Conservation (phyloP, 2,113 vertebrate species). For the Jaculus jaculus region DNA sequence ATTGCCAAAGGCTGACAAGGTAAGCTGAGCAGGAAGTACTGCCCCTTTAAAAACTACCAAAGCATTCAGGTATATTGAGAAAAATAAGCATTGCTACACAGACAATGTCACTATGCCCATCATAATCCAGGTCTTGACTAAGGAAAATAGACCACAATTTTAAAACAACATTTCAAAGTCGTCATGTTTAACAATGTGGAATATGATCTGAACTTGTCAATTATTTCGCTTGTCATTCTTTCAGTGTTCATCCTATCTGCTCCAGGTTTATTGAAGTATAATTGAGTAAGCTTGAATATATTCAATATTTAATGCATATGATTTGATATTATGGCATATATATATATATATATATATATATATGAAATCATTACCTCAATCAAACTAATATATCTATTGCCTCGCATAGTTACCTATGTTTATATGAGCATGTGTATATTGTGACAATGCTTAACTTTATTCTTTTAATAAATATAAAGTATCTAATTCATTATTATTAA, state of each 20-base stretch:
- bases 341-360: background rate
- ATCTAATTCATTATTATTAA: background rate
- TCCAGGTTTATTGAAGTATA: background rate
- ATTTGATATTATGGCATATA: background rate
- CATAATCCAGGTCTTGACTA: slow-evolving; percentile 23
- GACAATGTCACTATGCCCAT: background rate
- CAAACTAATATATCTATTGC: background rate
- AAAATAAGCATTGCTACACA: background rate
- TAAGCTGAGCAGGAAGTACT: background rate
- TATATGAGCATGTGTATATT: background rate
- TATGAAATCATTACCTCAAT: background rate
- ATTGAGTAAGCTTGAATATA: background rate
- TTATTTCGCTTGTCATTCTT: slow-evolving; percentile 1
- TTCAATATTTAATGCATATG: background rate
- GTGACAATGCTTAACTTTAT: background rate
- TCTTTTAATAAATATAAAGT: background rate
- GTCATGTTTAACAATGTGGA: background rate
- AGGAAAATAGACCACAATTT: slow-evolving; percentile 24
- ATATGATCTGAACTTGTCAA: background rate
- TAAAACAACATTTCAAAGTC: background rate
- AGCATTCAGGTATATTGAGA: background rate
- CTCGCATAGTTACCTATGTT: background rate
- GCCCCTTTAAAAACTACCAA: background rate
- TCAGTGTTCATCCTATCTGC: background rate
- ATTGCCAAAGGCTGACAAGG: background rate